Base-by-base conservation (phyloP, 2,888 invertebrate genomes). In the Dicranocentrus wangi region DNA sequence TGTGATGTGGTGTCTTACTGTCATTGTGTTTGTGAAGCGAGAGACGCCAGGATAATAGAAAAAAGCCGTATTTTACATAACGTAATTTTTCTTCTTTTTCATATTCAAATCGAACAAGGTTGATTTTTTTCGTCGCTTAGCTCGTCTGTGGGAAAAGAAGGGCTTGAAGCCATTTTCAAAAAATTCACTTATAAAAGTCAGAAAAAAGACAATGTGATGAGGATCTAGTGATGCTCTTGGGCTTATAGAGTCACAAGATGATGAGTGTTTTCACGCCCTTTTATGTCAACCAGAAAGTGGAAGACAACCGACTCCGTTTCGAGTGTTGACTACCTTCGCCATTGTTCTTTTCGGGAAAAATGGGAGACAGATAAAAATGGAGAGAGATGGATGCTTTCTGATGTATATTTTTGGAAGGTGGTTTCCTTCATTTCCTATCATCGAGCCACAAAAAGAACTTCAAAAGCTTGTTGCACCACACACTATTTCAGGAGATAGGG, bases 231-330 rank as follows among this genome's bases (percentile, higher is more conserved):
- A 25, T 58, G 25, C 13, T 25, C 7, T 39, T 32, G 27, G 27
- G 7, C n/a, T 39, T 63, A 19, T 65, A 15, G 21, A 23, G 55
- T 27, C 17, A 47, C 39, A 42, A 70, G 23, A 19, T 51, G 58
- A 70, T 27, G 70, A 70, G 70, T 70, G 70, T 70, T 70, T 70
- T 43, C 70, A 70, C 70, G 70, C 70, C 70, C 55, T 70, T 60
- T 70, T 39, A n/a, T 42, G 70, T 58, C 58, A 60, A 19, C 21
- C 21, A 42, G 32, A 3, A 32, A 10, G 10, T 32, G 32, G 32
- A 32, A 32, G 32, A 32, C 3, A 32, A 32, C n/a, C n/a, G n/a
- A n/a, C n/a, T n/a, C n/a, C n/a, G n/a, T n/a, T 32, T 15, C 7
- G 32, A 61, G 28, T 28, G 28, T 19, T 19, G 15, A 17, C 19